These are phyloP conservation scores for Saimiri boliviensis DNA, from an alignment of 2,113 vertebrate species.

Conservation along the genomic window DNA sequence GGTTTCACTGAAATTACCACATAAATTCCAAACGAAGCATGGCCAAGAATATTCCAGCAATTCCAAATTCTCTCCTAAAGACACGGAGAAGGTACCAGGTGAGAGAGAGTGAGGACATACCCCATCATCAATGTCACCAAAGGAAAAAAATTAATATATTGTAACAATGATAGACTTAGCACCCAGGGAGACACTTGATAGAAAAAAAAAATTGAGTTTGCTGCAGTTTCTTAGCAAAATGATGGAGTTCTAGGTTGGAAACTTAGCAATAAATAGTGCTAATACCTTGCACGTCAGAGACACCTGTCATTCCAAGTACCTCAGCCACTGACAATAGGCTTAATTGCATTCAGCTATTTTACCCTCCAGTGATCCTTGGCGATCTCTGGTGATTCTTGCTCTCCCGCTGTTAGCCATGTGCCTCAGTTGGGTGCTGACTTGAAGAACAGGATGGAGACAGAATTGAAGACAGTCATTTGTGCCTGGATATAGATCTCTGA, in stretches of 20 bases:
- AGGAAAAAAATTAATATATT: slow-evolving; percentile 11
- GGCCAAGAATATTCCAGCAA: slow-evolving; percentile 84
- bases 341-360: neutral
- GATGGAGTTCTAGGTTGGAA: slow-evolving; percentile 62
- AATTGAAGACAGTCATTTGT: neutral
- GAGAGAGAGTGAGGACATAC: slow-evolving; percentile 62
- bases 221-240: slow-evolving; percentile 67
- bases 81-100: slow-evolving; percentile 73
- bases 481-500: too few relatives aligned
- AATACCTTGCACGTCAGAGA: neutral
- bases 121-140: slow-evolving; percentile 63
- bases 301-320: neutral
- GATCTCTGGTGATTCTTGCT: neutral
- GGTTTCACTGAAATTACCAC: slow-evolving; percentile 87
- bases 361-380: neutral
- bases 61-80: slow-evolving; percentile 81
- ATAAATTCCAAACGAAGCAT: slow-evolving; percentile 86
- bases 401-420: neutral
- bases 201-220: slow-evolving; percentile 67
- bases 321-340: neutral
- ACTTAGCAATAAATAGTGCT: slow-evolving; percentile 49
- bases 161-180: slow-evolving; percentile 63
- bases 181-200: slow-evolving; percentile 58
- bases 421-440: neutral
- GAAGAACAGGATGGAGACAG: too few relatives aligned